Conservation (phyloP, 1,140 invertebrate genomes). For the Aphis gossypii region DNA sequence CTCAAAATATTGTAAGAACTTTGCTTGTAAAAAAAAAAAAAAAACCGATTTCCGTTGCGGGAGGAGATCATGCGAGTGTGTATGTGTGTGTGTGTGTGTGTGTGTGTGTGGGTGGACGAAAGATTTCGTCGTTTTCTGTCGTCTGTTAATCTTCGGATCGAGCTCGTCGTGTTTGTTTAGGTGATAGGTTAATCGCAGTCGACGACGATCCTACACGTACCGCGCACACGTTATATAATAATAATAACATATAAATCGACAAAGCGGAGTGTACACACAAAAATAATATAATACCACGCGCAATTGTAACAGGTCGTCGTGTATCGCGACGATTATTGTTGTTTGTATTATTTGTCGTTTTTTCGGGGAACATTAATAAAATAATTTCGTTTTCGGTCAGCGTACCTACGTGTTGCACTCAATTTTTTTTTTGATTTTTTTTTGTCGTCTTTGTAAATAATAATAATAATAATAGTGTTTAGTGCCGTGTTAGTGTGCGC, state of each 20-base stretch:
- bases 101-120: not conserved
- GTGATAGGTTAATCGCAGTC: not conserved
- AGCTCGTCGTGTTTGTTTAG: not conserved
- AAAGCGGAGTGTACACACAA: not conserved
- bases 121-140: not conserved
- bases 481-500: not conserved
- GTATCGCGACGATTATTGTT: not conserved
- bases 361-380: not conserved
- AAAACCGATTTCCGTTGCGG: not conserved
- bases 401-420: not conserved
- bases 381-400: not conserved
- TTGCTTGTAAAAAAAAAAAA: not conserved
- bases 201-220: not conserved
- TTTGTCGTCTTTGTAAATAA: not conserved
- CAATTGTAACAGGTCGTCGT: not conserved
- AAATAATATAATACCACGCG: not conserved
- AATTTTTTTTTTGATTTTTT: no score
- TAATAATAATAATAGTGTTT: not conserved
- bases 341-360: not conserved
- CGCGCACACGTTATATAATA: not conserved
- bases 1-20: not conserved
- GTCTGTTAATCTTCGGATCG: not conserved
- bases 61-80: not conserved
- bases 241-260: not conserved
- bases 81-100: not conserved